phyloP scores from a whole-genome alignment of 2,888 invertebrate genomes.

The Synanthedon vespiformis region DNA sequence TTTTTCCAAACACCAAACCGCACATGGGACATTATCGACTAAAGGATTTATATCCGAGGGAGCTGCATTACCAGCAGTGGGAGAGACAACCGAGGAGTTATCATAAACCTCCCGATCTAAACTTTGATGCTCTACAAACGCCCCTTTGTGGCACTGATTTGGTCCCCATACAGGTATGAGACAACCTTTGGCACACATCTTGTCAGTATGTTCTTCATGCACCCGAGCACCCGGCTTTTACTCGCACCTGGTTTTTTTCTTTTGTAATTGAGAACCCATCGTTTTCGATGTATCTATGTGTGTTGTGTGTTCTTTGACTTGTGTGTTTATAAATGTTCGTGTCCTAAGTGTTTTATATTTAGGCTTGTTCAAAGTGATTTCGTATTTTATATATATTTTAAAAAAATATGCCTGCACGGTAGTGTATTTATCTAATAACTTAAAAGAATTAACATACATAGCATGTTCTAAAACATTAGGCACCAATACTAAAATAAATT shows the following conservation, averaged over 20 bases:
- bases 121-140: constrained; percentile 62
- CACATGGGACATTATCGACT: constrained; percentile 66
- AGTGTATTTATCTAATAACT: constrained; percentile 7
- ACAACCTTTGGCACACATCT: constrained; percentile 45
- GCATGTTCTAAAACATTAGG: too few species aligned
- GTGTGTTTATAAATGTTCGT: constrained; percentile 1
- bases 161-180: constrained; percentile 68
- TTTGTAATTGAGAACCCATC: constrained; percentile 31
- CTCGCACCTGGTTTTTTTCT: constrained; percentile 43
- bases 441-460: not conserved
- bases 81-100: constrained; percentile 74
- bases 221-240: constrained; percentile 56
- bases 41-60: constrained; percentile 69
- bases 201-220: constrained; percentile 46
- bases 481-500: constrained; percentile 6
- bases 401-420: constrained; percentile 5
- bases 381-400: not conserved
- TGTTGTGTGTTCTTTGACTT: constrained; percentile 10
- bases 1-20: constrained; percentile 67
- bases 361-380: not conserved
- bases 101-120: constrained; percentile 69
- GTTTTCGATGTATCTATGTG: constrained; percentile 31
- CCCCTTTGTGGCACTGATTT: constrained; percentile 64
- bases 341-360: not conserved
- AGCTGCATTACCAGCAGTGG: constrained; percentile 76